Evolutionary conservation across 2,888 invertebrate species (phyloP).

Genomic region (Zelleria hepariella): DNA sequence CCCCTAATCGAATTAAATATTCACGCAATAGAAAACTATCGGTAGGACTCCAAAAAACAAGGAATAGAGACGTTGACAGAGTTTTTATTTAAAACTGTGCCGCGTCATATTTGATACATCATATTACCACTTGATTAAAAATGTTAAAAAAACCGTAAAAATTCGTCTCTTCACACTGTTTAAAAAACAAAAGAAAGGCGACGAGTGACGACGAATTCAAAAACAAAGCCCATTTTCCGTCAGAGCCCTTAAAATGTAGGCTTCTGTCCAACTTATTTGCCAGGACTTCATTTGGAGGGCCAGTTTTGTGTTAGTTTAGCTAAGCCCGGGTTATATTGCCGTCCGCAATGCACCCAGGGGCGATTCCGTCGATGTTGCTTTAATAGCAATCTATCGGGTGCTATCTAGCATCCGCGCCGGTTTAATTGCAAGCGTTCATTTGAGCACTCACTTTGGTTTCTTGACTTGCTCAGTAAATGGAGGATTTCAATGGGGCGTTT

Average conservation of each 20-base stretch:
- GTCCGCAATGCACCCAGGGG: constrained; percentile 30
- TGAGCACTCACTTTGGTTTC: background rate
- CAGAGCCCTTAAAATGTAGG: too few species aligned
- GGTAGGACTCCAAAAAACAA: too few species aligned
- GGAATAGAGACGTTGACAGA: too few species aligned
- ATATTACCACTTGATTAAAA: too few species aligned
- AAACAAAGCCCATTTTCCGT: too few species aligned
- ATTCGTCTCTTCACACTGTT: too few species aligned
- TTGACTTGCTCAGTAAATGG: background rate
- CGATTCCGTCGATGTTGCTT: constrained; percentile 33
- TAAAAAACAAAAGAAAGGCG: too few species aligned
- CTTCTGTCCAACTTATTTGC: background rate
- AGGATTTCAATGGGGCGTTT: background rate
- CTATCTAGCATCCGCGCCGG: constrained; percentile 24
- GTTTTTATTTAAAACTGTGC: too few species aligned
- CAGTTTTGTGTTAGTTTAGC: background rate
- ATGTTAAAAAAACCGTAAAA: too few species aligned
- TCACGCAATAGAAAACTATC: constrained; percentile 7
- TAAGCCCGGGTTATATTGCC: background rate
- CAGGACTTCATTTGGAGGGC: background rate
- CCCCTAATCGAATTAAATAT: constrained; percentile 8
- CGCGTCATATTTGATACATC: too few species aligned
- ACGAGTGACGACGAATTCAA: too few species aligned
- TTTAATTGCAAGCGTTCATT: constrained; percentile 26
- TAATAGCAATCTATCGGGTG: constrained; percentile 50